Conservation (phyloP, 2,888 invertebrate species). For the Zeuzera pyrina region DNA sequence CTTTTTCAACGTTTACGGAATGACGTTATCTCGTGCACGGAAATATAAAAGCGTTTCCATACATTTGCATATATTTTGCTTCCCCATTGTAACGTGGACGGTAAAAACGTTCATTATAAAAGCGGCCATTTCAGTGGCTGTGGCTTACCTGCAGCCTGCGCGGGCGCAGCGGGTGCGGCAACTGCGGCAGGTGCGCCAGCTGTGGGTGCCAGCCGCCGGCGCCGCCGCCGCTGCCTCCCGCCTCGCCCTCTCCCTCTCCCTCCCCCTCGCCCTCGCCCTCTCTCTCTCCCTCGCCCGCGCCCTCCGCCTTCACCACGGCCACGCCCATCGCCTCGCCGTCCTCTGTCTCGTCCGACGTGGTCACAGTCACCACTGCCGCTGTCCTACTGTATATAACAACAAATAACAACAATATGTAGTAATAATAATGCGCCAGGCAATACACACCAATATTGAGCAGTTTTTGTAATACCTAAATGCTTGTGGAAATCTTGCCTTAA, state of each 20-base stretch:
- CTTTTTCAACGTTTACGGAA: too few species aligned
- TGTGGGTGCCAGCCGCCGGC: slow-evolving; percentile 58
- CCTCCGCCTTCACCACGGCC: slow-evolving; percentile 5
- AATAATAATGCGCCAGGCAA: too few species aligned
- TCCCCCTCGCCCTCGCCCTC: slow-evolving; percentile 46
- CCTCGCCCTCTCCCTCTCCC: slow-evolving; percentile 30
- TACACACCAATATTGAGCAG: slow-evolving; percentile 2
- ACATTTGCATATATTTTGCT: too few species aligned
- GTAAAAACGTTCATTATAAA: too few species aligned
- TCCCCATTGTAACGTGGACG: too few species aligned
- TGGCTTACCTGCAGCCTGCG: not conserved
- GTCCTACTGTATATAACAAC: slow-evolving; percentile 19
- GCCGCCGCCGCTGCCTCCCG: slow-evolving; percentile 9
- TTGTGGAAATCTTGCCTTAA: too few species aligned
- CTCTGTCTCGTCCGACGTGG: slow-evolving; percentile 40
- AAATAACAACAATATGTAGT: not conserved
- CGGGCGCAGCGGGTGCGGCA: slow-evolving; percentile 57
- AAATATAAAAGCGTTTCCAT: too few species aligned
- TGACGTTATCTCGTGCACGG: too few species aligned
- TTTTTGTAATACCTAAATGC: too few species aligned
- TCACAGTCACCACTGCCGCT: slow-evolving; percentile 53
- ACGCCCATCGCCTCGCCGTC: slow-evolving; percentile 26
- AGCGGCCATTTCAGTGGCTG: too few species aligned
- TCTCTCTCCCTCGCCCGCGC: slow-evolving; percentile 49
- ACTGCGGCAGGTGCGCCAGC: slow-evolving; percentile 60